Conservation (phyloP, 2,888 invertebrate species). For the Ophion slaviceki region DNA sequence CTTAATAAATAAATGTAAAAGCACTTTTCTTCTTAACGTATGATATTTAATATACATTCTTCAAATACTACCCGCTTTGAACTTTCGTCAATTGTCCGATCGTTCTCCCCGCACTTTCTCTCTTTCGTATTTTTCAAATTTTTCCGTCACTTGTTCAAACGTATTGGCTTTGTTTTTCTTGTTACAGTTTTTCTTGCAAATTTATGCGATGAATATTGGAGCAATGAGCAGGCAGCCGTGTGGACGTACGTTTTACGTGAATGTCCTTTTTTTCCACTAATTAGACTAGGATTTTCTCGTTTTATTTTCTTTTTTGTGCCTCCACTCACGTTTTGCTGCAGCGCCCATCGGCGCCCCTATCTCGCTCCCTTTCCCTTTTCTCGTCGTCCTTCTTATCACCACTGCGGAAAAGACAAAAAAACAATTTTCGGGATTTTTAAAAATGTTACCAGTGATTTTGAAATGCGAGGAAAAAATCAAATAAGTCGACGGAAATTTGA, state of each 20-base stretch:
- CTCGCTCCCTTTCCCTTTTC: conserved; percentile 60
- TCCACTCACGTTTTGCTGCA: conserved; percentile 74
- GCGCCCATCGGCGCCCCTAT: conserved; percentile 73
- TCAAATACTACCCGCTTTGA: too few relatives aligned
- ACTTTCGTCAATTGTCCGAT: too few relatives aligned
- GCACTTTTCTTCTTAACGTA: too few relatives aligned
- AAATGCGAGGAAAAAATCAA: neutral
- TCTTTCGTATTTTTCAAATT: too few relatives aligned
- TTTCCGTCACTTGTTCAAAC: too few relatives aligned
- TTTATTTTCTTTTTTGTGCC: neutral
- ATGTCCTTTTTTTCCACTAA: neutral
- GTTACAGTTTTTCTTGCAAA: neutral
- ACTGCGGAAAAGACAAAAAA: conserved; percentile 13
- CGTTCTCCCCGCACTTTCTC: too few relatives aligned
- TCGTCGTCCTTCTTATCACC: conserved; percentile 72
- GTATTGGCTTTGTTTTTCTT: too few relatives aligned
- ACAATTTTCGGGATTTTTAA: neutral
- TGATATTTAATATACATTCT: too few relatives aligned
- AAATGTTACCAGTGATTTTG: neutral
- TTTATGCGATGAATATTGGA: neutral
- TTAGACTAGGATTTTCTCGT: neutral
- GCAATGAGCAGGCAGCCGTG: conserved; percentile 11
- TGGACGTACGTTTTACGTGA: neutral
- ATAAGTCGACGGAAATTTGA: neutral
- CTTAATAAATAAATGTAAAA: too few relatives aligned